Evolutionary conservation across 2,113 vertebrate species (phyloP).

Genomic region (Suricata suricatta): DNA sequence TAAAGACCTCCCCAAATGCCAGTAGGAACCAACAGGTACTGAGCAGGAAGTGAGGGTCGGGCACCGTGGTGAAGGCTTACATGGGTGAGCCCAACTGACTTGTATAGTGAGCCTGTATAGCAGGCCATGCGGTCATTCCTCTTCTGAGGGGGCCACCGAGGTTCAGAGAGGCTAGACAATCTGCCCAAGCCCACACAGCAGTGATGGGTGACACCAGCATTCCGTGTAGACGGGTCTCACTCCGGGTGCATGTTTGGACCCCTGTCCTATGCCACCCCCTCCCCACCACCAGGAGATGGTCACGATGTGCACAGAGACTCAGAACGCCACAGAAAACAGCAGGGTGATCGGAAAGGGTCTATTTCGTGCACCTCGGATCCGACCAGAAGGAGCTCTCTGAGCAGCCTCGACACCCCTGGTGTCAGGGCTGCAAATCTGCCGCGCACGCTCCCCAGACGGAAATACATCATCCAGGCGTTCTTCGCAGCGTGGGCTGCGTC

Average conservation of each 20-base stretch:
- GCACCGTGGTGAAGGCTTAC: neutral
- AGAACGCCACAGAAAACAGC: neutral
- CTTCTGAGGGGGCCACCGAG: neutral
- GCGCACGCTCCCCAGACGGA: neutral
- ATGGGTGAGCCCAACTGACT: accelerated
- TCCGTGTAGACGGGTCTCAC: neutral
- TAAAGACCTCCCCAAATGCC: neutral
- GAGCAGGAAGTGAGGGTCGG: accelerated
- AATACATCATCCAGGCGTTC: accelerated
- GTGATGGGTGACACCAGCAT: accelerated
- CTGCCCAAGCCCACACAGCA: neutral
- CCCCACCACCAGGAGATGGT: neutral
- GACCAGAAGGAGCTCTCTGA: accelerated
- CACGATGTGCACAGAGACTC: neutral
- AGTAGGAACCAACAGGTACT: accelerated
- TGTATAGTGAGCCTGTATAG: accelerated
- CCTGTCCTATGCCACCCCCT: neutral
- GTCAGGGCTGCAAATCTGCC: neutral
- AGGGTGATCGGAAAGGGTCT: neutral
- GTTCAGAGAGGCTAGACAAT: neutral
- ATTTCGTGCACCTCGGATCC: accelerated
- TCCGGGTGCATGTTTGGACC: neutral
- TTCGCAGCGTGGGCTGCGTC: accelerated
- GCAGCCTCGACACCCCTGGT: neutral
- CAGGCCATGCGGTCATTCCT: neutral